Base-by-base conservation (phyloP, 2,113 vertebrate genomes). In the Poeciliopsis occidentalis region DNA sequence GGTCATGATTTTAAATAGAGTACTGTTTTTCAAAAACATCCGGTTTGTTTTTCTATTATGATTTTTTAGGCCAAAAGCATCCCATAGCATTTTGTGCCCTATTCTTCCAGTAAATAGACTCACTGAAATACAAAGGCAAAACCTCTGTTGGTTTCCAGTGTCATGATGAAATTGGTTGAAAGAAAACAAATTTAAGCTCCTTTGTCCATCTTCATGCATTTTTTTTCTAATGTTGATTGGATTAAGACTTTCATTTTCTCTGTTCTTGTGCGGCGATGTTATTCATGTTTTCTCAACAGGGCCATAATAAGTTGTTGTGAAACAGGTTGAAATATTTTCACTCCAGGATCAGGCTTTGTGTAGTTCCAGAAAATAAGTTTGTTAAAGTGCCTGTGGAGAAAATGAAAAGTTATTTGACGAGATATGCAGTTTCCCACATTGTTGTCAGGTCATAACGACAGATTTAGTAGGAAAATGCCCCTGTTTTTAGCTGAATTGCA, bases 91-190 rank as follows among this genome's bases (percentile, higher is more conserved):
- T 27, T 22, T 71, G 62, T 76, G 67, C 60, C 81, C 62, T 60
- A 11, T 31, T 51, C n/a, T 67, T 4, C 26, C 57, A 29, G 7
- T 22, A 27, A 29, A 82, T 32, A 69, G 62, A 44, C 67, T 57
- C 17, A 2, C 34, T 62, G 71, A 37, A 37, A 73, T 15, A 12
- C 11, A 34, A 64, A 8, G 29, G 27, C 64, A 64, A 34, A 34
- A 57, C 51, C 79, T 79, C 76, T 17, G 75, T 12, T 60, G 77
- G 71, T 61, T 79, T 71, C 31, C 68, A 34, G 77, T 31, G 70
- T 66, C 79, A 83, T 89, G 87, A 89, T 86, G 85, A 85, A 89
- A 91, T 60, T 61, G 76, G 75, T 81, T 78, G 87, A 91, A 89
- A 91, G 83, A 89, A 87, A 81, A 85, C 78, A 79, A 72, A 64